Conservation (phyloP, 2,113 vertebrate species). For the Aldabrachelys gigantea region DNA sequence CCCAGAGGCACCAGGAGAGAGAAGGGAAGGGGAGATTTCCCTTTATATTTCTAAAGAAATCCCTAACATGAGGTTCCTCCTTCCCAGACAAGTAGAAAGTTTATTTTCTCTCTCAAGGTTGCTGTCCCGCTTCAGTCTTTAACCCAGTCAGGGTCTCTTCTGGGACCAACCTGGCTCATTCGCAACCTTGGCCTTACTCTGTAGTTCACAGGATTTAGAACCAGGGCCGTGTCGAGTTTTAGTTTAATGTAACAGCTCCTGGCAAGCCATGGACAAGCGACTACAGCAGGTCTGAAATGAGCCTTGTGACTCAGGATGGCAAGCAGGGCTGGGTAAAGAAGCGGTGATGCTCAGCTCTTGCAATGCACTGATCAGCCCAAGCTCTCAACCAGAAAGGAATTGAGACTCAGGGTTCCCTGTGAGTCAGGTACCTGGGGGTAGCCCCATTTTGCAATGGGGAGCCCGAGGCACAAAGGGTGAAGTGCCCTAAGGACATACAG, state of each 20-base stretch:
- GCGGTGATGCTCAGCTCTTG: accelerated
- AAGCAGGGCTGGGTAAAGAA: background rate
- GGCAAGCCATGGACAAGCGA: background rate
- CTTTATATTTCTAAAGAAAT: background rate
- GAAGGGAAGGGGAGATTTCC: background rate
- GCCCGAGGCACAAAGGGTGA: accelerated
- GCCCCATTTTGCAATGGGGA: background rate
- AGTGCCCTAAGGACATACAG: background rate
- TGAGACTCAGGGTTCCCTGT: too few species aligned
- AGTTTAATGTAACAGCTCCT: too few species aligned
- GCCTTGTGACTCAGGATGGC: accelerated
- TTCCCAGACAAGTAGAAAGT: accelerated
- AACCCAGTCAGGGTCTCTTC: background rate
- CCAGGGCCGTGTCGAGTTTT: background rate
- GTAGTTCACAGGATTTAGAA: background rate
- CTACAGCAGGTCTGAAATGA: background rate
- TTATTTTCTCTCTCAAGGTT: background rate
- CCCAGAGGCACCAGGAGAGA: too few species aligned
- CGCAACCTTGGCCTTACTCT: too few species aligned
- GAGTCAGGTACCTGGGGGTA: background rate
- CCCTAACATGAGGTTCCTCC: background rate
- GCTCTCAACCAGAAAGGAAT: background rate
- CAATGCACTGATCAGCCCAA: too few species aligned
- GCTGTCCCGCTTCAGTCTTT: background rate
- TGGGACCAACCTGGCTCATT: too few species aligned